Conservation (phyloP, 2,113 vertebrate species). For the Parus major region DNA sequence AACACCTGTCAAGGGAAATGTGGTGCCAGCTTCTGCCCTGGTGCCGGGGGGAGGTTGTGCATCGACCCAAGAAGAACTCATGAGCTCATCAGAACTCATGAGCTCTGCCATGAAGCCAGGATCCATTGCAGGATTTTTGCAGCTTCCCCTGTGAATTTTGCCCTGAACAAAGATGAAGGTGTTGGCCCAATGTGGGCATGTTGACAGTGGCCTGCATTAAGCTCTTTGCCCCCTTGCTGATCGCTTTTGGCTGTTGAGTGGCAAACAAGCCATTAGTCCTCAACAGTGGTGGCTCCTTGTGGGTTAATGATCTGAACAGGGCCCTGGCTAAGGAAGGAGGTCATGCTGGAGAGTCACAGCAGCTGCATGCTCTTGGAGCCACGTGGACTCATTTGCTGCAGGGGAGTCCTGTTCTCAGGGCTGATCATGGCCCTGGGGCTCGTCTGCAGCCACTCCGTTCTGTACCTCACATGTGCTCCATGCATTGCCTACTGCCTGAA, state of each 20-base stretch:
- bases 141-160: background rate
- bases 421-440: background rate
- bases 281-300: background rate
- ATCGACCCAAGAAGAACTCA: background rate
- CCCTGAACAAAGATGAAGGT: background rate
- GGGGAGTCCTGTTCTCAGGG: background rate
- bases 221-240: conserved; percentile 6
- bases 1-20: accelerated
- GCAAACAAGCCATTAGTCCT: conserved; percentile 42
- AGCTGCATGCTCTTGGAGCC: conserved; percentile 8
- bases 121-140: background rate
- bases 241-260: background rate
- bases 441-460: background rate
- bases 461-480: background rate
- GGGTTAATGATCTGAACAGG: conserved; percentile 49
- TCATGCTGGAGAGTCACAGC: background rate
- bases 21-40: background rate
- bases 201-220: background rate
- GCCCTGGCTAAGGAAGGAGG: background rate
- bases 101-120: background rate
- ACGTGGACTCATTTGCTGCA: background rate
- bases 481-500: background rate
- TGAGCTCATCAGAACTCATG: background rate
- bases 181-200: background rate
- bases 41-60: accelerated